Base-by-base conservation (phyloP, 2,888 invertebrate species). In the Nymphalis polychloros region DNA sequence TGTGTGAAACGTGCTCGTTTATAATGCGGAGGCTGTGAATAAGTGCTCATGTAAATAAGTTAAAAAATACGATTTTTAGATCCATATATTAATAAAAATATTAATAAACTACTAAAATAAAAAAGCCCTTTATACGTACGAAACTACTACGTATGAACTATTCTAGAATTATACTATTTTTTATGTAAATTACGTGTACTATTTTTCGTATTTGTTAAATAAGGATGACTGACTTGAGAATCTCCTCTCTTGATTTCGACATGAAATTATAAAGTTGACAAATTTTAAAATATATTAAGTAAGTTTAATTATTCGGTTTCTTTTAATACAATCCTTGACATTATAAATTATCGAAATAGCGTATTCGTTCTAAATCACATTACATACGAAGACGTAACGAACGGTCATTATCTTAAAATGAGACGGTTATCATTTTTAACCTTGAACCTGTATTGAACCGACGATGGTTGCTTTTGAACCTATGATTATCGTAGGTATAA, bases 391-490 rank as follows among this genome's bases (percentile, higher is more conserved):
- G 16, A 57, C 35, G 13, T 10, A 57, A 35, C 35, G 53, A 52
- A 53, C 53, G 41, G 27, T 20, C 20, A 53, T 52, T 63, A 64
- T 65, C 46, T 59, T 35, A 23, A 65, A 62, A 66, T 68, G 62
- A 60, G 53, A 72, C 74, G 74, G 73, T 74, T 77, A 76, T 78
- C 75, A 79, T 74, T 74, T 72, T 67, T 75, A 84, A 74, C 87
- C 87, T 87, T 88, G 87, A 87, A 86, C 86, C 81, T 79, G 64
- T 77, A 78, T 78, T 82, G 81, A 84, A 82, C 83, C 76, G 79
- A 73, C 76, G 79, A 73, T 75, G 77, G 76, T 76, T 77, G 79
- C 74, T 79, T 82, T 82, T 83, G 83, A 83, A 83, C 81, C 77
- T 81, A 79, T 13, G 41, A 41, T 80, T 79, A 80, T 79, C 78